A percentile compares a stretch with the other conserved stretches of the same genome.
phyloP scores from a whole-genome alignment of 2,113 vertebrate genomes.

The Nicator chloris region DNA sequence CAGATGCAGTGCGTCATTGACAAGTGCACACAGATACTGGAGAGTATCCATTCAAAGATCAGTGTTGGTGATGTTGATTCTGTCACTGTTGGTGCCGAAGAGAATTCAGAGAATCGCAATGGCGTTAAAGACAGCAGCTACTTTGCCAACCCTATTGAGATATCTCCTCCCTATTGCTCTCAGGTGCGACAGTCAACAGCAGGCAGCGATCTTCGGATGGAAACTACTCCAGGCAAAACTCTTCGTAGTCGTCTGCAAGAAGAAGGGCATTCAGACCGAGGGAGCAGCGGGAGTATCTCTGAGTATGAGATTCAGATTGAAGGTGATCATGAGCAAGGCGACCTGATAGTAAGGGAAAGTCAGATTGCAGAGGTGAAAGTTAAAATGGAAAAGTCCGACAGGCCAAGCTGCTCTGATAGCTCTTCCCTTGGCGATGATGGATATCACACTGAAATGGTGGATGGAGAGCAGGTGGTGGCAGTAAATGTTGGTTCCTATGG shows the following conservation, averaged over 20 bases:
- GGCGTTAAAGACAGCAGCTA: conserved; percentile 89
- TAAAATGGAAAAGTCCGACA: conserved; percentile 90
- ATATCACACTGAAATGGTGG: conserved; percentile 95
- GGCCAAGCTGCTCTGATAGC: conserved; percentile 93
- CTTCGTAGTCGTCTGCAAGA: conserved; percentile 79
- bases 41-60: conserved; percentile 97
- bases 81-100: conserved; percentile 83
- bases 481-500: conserved; percentile 93
- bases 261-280: conserved; percentile 93
- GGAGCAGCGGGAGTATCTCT: conserved; percentile 90
- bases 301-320: conserved; percentile 93
- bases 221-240: conserved; percentile 73
- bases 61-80: conserved; percentile 81
- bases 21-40: conserved; percentile 96
- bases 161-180: conserved; percentile 92
- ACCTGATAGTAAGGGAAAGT: conserved; percentile 87
- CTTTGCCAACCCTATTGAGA: conserved; percentile 94
- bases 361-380: conserved; percentile 92
- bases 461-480: conserved; percentile 93
- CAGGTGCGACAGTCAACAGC: conserved; percentile 77
- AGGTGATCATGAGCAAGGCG: conserved; percentile 88
- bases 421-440: conserved; percentile 95
- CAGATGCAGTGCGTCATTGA: conserved; percentile 99
- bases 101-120: conserved; percentile 78
- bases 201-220: conserved; percentile 76